Conservation (phyloP, 2,888 invertebrate species). For the Thalpophila matura region DNA sequence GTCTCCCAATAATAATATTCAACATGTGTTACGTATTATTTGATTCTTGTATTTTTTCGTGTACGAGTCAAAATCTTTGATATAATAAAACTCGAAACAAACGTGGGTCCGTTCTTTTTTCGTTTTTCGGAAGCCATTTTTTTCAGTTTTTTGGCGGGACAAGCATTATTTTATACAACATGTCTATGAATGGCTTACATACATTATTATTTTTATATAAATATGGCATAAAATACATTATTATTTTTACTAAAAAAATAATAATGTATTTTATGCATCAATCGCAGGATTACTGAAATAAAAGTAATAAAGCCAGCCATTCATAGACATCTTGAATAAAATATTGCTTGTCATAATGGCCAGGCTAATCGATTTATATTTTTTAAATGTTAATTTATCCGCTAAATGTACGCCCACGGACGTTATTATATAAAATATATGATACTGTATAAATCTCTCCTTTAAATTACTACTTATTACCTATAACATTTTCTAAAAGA, state of each 20-base stretch:
- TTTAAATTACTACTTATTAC: too few species aligned
- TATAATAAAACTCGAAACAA: neutral
- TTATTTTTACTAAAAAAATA: neutral
- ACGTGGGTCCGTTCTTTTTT: neutral
- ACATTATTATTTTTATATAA: too few species aligned
- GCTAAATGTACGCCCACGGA: too few species aligned
- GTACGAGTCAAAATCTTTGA: constrained; percentile 4
- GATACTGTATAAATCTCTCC: too few species aligned
- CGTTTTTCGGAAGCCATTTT: neutral
- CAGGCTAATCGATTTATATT: constrained; percentile 30
- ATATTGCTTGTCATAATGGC: constrained; percentile 31
- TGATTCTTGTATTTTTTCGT: constrained; percentile 3
- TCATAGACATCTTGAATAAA: constrained; percentile 27
- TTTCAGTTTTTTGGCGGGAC: constrained; percentile 3
- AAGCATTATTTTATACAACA: neutral
- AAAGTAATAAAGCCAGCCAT: constrained; percentile 45
- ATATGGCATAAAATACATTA: too few species aligned
- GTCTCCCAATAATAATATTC: constrained; percentile 37
- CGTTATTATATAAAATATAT: too few species aligned
- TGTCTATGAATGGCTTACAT: too few species aligned
- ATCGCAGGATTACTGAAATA: constrained; percentile 25
- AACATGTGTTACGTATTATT: constrained; percentile 40
- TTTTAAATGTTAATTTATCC: constrained; percentile 9
- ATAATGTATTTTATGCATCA: constrained; percentile 7
- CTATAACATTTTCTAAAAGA: too few species aligned